Conservation (phyloP, 2,888 invertebrate species). For the Sisyra nigra region DNA sequence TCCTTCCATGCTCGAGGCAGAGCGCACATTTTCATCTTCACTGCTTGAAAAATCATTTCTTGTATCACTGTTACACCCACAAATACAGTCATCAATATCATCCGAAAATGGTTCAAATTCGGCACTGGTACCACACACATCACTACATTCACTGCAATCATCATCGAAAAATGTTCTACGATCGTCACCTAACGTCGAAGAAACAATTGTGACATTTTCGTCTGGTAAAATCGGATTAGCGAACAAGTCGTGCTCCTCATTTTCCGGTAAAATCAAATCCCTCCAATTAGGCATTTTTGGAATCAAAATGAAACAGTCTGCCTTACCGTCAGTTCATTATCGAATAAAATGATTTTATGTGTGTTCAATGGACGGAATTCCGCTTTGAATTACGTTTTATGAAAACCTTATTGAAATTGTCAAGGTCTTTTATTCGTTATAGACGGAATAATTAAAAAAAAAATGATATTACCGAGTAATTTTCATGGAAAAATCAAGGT, state of each 20-base stretch:
- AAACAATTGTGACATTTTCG: constrained; percentile 1
- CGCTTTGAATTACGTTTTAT: too few relatives aligned
- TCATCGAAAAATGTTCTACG: not conserved
- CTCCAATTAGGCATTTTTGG: constrained; percentile 11
- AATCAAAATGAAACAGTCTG: too few relatives aligned
- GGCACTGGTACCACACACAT: constrained; percentile 31
- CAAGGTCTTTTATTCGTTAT: too few relatives aligned
- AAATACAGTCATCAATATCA: constrained; percentile 14
- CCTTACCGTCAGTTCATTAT: too few relatives aligned
- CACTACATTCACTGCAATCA: constrained; percentile 11
- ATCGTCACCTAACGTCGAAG: not conserved
- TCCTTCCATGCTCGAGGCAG: constrained; percentile 40
- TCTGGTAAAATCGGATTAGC: constrained; percentile 10
- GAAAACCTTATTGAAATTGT: too few relatives aligned
- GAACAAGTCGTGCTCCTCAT: constrained; percentile 11
- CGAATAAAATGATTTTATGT: too few relatives aligned
- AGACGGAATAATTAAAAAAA: too few relatives aligned
- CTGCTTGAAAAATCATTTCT: constrained; percentile 13
- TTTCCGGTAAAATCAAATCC: constrained; percentile 11
- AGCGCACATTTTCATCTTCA: constrained; percentile 7
- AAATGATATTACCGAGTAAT: too few relatives aligned
- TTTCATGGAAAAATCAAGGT: too few relatives aligned
- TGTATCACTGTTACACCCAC: constrained; percentile 12
- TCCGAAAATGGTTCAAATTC: constrained; percentile 40
- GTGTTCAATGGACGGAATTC: too few relatives aligned